Base-by-base conservation (phyloP, 2,888 invertebrate genomes). In the Phlogophora meticulosa region DNA sequence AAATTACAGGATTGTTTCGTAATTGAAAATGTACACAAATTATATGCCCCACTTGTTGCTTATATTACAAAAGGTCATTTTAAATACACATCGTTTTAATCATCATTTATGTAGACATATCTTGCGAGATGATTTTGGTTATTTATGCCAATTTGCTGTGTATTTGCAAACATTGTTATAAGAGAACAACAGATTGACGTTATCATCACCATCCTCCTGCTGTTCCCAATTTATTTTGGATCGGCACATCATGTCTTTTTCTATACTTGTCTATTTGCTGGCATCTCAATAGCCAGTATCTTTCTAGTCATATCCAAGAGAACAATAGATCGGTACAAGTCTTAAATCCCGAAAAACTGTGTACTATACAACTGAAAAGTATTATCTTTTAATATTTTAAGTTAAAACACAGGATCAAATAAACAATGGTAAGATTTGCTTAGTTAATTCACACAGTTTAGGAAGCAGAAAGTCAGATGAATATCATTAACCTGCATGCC, bases 11-110 rank as follows among this genome's bases (percentile, higher is more conserved):
- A 84, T 72, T 64, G 71, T 84, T 72, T 76, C 62, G 87, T 83
- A 88, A 90, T 84, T 85, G 87, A 87, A 87, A 86, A 87, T 69
- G 49, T 59, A 72, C 81, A 72, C 72, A 80, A 77, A 80, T 81
- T 82, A 64, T 78, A 75, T 71, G 61, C 69, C 75, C 82, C 82
- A 81, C 80, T 78, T 80, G 53, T 71, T 72, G 63, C 24, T 4
- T 28, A 15, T 48, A 58, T 76, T 49, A 63, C 58, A 55, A 74
- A 76, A 76, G 76, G 76, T 76, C 61, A 68, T 52, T 65, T 57
- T 46, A 71, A 72, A 74, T 57, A 71, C 59, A 64, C 55, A 63
- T 48, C 20, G 70, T 62, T 80, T 73, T 70, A 62, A 74, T 73
- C 59, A 48, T 72, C 32, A 24, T 72, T 59, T 63, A 62, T 74